Percentiles rank a stretch among this genome's conserved stretches.
These are phyloP conservation scores for Bombycilla garrulus DNA, from an alignment of 2,113 vertebrate species.

Conservation along the genomic window DNA sequence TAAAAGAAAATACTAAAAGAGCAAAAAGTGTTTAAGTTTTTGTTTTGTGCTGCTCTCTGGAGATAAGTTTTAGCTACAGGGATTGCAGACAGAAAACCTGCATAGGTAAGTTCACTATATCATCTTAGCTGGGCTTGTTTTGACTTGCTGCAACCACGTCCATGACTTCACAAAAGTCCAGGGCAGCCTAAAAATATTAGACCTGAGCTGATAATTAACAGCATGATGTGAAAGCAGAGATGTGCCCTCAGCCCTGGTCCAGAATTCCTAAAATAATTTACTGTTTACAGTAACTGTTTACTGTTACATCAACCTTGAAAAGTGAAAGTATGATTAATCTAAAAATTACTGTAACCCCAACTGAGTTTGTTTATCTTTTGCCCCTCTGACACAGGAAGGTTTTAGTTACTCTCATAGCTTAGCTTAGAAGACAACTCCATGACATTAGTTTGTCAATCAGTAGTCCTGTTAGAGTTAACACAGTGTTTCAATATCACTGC, in stretches of 20 bases:
- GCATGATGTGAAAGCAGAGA: background rate
- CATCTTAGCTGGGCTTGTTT: background rate
- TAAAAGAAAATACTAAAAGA: background rate
- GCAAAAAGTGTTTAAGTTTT: background rate
- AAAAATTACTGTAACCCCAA: background rate
- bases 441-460: conserved; percentile 33
- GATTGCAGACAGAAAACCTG: background rate
- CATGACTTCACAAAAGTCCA: background rate
- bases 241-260: background rate
- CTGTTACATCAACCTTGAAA: background rate
- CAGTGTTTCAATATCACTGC: background rate
- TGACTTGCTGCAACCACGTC: background rate
- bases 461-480: conserved; percentile 10
- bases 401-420: background rate
- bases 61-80: background rate
- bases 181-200: background rate
- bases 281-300: background rate
- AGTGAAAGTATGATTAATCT: background rate
- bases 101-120: background rate
- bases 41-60: background rate
- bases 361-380: background rate
- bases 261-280: background rate
- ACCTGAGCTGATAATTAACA: background rate
- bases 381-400: background rate
- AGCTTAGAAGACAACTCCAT: background rate